A percentile compares a stretch with the other conserved stretches of the same genome.
Evolutionary conservation across 2,797 vertebrate species (phyloP).

Genomic region (Aythya fuligula): DNA sequence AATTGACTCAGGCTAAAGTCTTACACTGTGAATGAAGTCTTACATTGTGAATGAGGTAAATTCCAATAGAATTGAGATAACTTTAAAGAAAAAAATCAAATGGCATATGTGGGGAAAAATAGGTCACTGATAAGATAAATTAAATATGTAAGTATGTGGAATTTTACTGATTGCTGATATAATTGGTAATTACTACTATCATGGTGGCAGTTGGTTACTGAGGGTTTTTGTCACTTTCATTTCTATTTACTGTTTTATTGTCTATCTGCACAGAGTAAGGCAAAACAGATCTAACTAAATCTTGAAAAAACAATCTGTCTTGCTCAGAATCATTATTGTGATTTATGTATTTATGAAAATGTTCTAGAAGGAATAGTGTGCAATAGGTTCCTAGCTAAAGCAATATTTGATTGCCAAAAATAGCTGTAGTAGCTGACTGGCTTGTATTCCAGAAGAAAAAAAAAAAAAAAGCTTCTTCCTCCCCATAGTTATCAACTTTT

Average conservation of each 20-base stretch:
- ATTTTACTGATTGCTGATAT: background rate
- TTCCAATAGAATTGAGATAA: background rate
- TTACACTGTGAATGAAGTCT: background rate
- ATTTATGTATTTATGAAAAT: conserved; percentile 19
- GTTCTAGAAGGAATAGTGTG: background rate
- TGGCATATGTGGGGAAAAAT: background rate
- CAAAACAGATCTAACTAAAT: background rate
- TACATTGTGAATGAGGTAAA: background rate
- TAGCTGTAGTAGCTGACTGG: background rate
- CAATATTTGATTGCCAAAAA: background rate
- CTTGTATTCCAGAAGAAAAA: background rate
- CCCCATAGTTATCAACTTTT: background rate
- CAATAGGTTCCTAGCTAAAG: conserved; percentile 15
- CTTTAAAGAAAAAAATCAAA: background rate
- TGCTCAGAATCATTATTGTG: background rate
- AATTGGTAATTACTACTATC: background rate
- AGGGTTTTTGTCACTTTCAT: background rate
- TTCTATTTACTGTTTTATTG: background rate
- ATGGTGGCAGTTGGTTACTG: background rate
- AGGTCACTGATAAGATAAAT: background rate
- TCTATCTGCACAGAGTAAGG: background rate
- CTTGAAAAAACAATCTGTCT: background rate
- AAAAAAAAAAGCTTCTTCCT: background rate
- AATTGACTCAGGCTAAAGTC: background rate
- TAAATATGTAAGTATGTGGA: background rate